A percentile compares a stretch with the other conserved stretches of the same genome.
These are phyloP conservation scores for Copsychus sechellarum DNA, from an alignment of 2,113 vertebrate species.

Conservation along the genomic window DNA sequence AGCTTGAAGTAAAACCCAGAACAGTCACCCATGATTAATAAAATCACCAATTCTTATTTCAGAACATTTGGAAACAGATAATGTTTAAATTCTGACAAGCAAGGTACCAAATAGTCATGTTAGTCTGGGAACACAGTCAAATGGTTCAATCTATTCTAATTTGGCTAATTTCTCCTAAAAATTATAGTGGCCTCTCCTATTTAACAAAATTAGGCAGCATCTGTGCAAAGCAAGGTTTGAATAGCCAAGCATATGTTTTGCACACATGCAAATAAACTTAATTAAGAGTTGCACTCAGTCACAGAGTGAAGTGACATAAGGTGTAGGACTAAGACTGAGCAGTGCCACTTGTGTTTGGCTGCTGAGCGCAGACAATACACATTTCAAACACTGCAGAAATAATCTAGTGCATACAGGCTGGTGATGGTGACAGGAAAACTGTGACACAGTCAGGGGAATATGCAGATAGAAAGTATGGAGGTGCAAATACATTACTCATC, in stretches of 20 bases:
- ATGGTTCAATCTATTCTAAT: constrained; percentile 9
- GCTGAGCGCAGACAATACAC: not conserved
- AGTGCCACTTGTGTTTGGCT: not conserved
- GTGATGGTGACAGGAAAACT: not conserved
- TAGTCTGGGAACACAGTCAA: constrained; percentile 8
- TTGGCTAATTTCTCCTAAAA: constrained; percentile 17
- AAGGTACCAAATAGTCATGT: not conserved
- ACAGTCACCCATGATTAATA: not conserved
- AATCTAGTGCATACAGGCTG: not conserved
- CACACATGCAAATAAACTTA: constrained; percentile 25
- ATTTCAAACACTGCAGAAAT: not conserved
- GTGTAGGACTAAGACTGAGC: not conserved
- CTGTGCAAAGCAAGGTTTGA: constrained; percentile 15
- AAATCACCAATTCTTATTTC: not conserved
- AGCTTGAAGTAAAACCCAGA: not conserved
- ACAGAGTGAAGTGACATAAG: not conserved
- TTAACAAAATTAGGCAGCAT: constrained; percentile 39
- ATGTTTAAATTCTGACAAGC: not conserved
- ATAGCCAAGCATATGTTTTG: constrained; percentile 36
- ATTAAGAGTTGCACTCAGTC: constrained; percentile 2
- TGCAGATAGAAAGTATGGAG: not conserved
- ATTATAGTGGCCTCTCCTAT: not conserved
- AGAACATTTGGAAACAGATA: not conserved
- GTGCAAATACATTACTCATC: not conserved
- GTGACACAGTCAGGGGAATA: not conserved